These are phyloP conservation scores for Mesorhabditis spiculigera DNA, from an alignment of 2,888 invertebrate genomes.

Conservation along the genomic window DNA sequence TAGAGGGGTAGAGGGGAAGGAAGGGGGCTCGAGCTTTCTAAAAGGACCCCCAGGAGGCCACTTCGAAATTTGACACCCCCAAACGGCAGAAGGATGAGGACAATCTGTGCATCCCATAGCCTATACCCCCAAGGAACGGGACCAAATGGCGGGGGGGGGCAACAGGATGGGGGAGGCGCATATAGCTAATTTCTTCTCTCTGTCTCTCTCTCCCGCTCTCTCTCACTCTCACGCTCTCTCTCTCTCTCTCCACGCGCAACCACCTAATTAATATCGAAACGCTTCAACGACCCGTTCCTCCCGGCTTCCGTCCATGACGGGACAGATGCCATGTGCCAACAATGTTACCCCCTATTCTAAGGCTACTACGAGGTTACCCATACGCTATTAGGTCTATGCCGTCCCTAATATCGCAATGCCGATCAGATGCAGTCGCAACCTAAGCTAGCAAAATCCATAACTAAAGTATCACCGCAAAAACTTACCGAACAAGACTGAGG, in stretches of 20 bases:
- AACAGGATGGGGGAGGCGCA: background rate
- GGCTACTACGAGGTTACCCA: too few species aligned
- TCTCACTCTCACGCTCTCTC: background rate
- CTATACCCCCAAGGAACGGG: background rate
- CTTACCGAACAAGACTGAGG: background rate
- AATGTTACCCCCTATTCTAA: too few species aligned
- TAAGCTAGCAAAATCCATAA: too few species aligned
- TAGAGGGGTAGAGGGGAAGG: too few species aligned
- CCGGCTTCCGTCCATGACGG: too few species aligned
- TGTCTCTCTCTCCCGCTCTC: background rate
- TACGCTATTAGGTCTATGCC: too few species aligned
- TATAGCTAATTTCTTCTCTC: background rate
- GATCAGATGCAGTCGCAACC: too few species aligned
- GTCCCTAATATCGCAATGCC: too few species aligned
- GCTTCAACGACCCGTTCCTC: background rate
- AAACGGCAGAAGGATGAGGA: background rate
- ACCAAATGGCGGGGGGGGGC: constrained; percentile 3
- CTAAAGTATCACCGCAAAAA: too few species aligned
- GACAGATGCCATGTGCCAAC: too few species aligned
- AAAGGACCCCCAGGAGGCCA: background rate
- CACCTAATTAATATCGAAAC: background rate
- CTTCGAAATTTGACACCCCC: background rate
- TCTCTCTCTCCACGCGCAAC: constrained; percentile 6
- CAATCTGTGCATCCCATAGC: background rate
- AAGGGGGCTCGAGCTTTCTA: background rate